Base-by-base conservation (phyloP, 2,888 invertebrate species). In the Clostera curtula region DNA sequence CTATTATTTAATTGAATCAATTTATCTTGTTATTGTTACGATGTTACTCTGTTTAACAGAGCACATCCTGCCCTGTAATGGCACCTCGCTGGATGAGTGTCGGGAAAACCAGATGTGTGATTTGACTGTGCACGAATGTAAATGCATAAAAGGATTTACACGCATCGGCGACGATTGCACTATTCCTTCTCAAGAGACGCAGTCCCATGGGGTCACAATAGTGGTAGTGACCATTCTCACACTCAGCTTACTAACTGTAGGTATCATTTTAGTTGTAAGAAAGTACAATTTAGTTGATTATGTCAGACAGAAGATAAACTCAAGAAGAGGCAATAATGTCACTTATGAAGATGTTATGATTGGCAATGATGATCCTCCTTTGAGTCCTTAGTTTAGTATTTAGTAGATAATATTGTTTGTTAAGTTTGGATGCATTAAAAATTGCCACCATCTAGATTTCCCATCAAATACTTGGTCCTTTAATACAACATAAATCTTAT, bases 291-390 rank as follows among this genome's bases (percentile, higher is more conserved):
- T 85, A 45, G 48, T 80, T 19, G 72, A 79, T 25, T 79, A 79
- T 46, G 41, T 71, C 24, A 61, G 67, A 14, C 72, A 80, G 39
- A 80, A 69, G 40, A 72, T 84, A 21, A 69, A 71, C 33, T 43
- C 56, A 8, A 63, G 76, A 36, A 65, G 80, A 40, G 72, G 68
- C 38, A 72, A 72, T 39, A 73, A 83, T 50, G 62, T 79, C 2
- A 76, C 79, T 67, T 85, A 85, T 17, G 85, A 85, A 48, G 85
- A 85, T 47, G 85, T 85, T n/a, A 85, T 85, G 85, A 85, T 85
- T 20, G 85, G 85, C 2, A 80, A 83, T 29, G 85, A 85, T 29
- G 85, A 85, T 40, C 84, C 85, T 0, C 85, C 85, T 0, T 63
- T 85, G 24, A 75, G 73, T 38, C 84, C 79, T 16, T 85, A 73